Base-by-base conservation (phyloP, 2,113 vertebrate genomes). In the Elgaria multicarinata region DNA sequence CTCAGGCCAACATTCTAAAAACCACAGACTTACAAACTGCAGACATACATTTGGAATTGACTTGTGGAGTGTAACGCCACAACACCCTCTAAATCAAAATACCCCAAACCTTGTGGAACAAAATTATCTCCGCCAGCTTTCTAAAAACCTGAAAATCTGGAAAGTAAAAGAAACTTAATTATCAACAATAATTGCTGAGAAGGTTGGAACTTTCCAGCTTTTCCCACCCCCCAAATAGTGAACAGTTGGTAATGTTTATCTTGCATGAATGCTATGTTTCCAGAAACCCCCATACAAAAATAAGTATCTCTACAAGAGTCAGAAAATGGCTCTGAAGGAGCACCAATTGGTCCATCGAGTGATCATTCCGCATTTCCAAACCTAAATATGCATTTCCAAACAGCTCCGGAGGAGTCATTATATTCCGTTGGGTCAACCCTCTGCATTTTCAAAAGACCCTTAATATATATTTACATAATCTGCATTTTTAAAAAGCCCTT, bases 381-480 rank as follows among this genome's bases (percentile, higher is more conserved):
- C 14, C 55, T 85, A 92, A 62, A 9, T 81, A 20, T 8, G 46
- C 86, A 16, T 92, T 94, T 91, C 74, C 50, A 66, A 93, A 55
- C n/a, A 88, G 78, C 81, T 95, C 89, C 88, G 62, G 85, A 90
- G 81, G 72, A 93, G 36, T 39, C 74, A 0, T 84, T 0, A 0
- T 76, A 33, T 83, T 94, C 87, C 83, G 53, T 42, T 58, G 87
- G 89, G 83, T 93, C 87, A 89, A 9, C 87, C 88, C 89, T 64
- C 28, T 64, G 83, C 92, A 69, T 92, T 91, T 93, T 84, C 44
- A 91, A 79, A 92, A 75, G 82, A 85, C 42, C 42, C 83, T 90
- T 90, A 90, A 91, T 94, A 90, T 78, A 20, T 89, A 93, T 94
- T 93, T 92, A 81, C 85, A 93, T 94, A 91, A 93, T 92, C 67